Percentiles rank a stretch among this genome's conserved stretches.
Evolutionary conservation across 2,888 invertebrate species (phyloP).

Genomic region (Lasioglossum figueresi): DNA sequence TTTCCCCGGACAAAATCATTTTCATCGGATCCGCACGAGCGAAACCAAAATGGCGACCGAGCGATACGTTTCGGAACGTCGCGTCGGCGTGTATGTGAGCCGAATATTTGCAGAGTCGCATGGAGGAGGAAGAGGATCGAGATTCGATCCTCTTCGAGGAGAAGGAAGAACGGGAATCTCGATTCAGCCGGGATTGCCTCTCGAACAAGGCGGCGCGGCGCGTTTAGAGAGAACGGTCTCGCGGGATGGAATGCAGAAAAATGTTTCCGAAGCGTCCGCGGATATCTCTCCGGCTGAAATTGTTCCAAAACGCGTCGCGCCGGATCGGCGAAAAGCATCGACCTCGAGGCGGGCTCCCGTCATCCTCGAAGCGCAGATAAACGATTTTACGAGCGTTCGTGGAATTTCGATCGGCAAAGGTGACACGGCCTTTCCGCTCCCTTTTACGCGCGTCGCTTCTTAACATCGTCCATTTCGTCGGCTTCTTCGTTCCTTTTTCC

Average conservation of each 20-base stretch:
- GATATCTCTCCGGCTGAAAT: constrained; percentile 1
- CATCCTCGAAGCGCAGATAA: constrained; percentile 60
- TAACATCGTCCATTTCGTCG: constrained; percentile 9
- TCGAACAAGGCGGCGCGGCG: neutral
- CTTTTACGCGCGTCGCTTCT: constrained; percentile 30
- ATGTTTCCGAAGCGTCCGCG: constrained; percentile 14
- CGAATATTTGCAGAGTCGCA: neutral
- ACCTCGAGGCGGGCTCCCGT: constrained; percentile 13
- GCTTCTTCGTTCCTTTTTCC: constrained; percentile 8
- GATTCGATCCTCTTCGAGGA: neutral
- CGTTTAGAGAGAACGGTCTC: neutral
- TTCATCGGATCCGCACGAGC: neutral
- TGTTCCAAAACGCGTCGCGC: constrained; percentile 14
- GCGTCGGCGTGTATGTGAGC: neutral
- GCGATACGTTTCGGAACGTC: neutral
- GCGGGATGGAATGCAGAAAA: constrained; percentile 12
- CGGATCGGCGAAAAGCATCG: constrained; percentile 19
- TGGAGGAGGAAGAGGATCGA: neutral
- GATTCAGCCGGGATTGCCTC: constrained; percentile 26
- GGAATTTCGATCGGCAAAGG: constrained; percentile 55
- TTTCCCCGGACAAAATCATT: neutral
- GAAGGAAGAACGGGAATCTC: constrained; percentile 17
- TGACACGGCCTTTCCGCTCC: constrained; percentile 27
- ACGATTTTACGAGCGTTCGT: constrained; percentile 72
- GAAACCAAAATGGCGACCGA: neutral